Evolutionary conservation across 2,888 invertebrate species (phyloP).

Genomic region (Steinernema scapterisci): DNA sequence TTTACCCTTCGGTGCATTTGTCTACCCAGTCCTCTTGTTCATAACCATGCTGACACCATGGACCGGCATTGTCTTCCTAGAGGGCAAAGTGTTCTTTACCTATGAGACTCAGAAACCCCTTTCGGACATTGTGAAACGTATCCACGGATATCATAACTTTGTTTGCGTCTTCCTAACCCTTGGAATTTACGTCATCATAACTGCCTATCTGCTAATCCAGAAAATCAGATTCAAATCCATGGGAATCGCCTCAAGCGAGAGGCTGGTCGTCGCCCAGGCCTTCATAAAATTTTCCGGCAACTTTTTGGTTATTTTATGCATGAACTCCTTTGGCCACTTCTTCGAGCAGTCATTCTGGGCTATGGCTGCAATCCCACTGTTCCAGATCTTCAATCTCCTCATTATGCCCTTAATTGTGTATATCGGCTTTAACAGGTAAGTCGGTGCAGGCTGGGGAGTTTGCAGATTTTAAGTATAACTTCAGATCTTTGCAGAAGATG

Average conservation of each 20-base stretch:
- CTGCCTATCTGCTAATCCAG: neutral
- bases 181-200: neutral
- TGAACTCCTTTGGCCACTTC: neutral
- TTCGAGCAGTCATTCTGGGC: conserved; percentile 16
- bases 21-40: neutral
- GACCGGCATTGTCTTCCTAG: neutral
- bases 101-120: neutral
- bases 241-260: neutral
- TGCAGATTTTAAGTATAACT: too few relatives aligned
- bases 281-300: neutral
- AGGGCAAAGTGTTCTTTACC: neutral
- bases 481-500: neutral
- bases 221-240: neutral
- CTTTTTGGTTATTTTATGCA: neutral
- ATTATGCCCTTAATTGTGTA: conserved; percentile 2
- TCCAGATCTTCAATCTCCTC: conserved; percentile 17
- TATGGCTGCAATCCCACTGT: conserved; percentile 1
- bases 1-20: neutral
- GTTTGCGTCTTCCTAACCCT: neutral
- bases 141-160: neutral
- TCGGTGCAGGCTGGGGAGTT: neutral
- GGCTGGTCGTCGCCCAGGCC: neutral
- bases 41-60: neutral
- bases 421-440: conserved; percentile 20
- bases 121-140: neutral